These are phyloP conservation scores for Xanthia togata DNA, from an alignment of 2,888 invertebrate species.

Conservation along the genomic window DNA sequence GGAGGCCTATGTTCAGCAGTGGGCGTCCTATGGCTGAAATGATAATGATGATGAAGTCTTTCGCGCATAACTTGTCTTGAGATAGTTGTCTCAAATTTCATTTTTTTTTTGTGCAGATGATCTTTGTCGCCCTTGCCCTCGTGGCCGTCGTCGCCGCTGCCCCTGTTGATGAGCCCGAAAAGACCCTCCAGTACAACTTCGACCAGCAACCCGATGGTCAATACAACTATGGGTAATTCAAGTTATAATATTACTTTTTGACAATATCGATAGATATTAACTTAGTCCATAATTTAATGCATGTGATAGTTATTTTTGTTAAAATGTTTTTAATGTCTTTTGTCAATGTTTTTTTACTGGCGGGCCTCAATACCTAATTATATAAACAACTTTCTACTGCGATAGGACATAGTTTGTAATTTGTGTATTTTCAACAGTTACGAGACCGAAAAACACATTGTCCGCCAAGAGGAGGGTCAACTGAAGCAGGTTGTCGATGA, in stretches of 20 bases:
- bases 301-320: not conserved
- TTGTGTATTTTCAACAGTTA: slow-evolving; percentile 40
- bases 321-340: too few species aligned
- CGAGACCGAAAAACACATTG: slow-evolving; percentile 90
- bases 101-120: slow-evolving; percentile 38
- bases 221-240: slow-evolving; percentile 9
- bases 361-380: not conserved
- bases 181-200: not conserved
- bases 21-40: too few species aligned
- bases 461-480: slow-evolving; percentile 87
- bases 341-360: too few species aligned
- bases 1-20: too few species aligned
- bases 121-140: slow-evolving; percentile 58
- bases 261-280: not conserved
- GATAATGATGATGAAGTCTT: too few species aligned
- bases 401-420: not conserved
- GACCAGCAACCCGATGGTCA: slow-evolving; percentile 19
- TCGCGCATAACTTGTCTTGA: not conserved
- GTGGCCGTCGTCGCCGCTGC: slow-evolving; percentile 56
- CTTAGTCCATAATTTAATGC: not conserved
- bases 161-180: not conserved
- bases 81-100: not conserved
- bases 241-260: too few species aligned
- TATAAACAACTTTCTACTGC: not conserved
- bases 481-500: slow-evolving; percentile 84